Evolutionary conservation across 2,797 vertebrate species (phyloP).

Genomic region (Taenioides sp.): DNA sequence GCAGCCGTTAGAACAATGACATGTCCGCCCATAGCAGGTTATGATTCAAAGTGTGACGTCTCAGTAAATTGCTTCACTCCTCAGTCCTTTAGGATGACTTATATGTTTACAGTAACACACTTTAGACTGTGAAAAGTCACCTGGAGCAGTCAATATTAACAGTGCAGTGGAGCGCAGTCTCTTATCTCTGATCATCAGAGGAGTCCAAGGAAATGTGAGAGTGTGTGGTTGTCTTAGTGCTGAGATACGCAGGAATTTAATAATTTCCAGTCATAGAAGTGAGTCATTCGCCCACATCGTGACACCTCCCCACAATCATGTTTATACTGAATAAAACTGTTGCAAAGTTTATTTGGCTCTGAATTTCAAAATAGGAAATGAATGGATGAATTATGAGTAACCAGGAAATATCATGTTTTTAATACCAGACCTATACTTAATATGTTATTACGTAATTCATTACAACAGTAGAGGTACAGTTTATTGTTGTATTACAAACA

Average conservation of each 20-base stretch:
- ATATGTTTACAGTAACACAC: neutral
- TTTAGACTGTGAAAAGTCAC: neutral
- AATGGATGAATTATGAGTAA: neutral
- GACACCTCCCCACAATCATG: slow-evolving; percentile 12
- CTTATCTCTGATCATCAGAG: neutral
- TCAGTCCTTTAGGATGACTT: neutral
- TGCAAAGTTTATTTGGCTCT: neutral
- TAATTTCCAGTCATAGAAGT: slow-evolving; percentile 34
- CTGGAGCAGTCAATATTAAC: neutral
- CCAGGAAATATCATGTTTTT: neutral
- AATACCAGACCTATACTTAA: too few species aligned
- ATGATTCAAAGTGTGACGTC: neutral
- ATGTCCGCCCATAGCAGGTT: neutral
- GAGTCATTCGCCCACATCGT: slow-evolving; percentile 40
- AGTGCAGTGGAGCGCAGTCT: neutral
- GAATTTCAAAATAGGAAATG: neutral
- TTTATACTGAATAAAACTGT: slow-evolving; percentile 6
- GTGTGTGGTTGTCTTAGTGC: slow-evolving; percentile 9
- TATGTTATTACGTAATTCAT: neutral
- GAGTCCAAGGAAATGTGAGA: neutral
- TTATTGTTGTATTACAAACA: neutral
- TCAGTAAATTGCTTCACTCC: neutral
- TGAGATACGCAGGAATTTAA: slow-evolving; percentile 17
- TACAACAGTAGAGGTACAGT: neutral
- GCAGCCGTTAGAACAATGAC: neutral